Percentiles rank a stretch among this genome's conserved stretches.
These are phyloP conservation scores for Engraulis encrasicolus DNA, from an alignment of 2,113 vertebrate genomes.

Conservation along the genomic window DNA sequence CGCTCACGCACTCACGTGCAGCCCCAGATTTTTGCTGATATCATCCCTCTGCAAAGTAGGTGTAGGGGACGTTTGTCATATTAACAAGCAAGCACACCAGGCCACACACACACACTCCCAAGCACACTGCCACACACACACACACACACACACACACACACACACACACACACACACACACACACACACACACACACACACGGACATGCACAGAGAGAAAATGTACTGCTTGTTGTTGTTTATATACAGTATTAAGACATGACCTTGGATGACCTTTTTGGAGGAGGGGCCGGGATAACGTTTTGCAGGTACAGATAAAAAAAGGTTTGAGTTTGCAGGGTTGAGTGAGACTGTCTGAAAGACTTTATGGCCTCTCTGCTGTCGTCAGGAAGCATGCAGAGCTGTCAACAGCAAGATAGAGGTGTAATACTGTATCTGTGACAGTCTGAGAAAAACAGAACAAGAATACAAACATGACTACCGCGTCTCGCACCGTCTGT, in stretches of 20 bases:
- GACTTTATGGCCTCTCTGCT: not conserved
- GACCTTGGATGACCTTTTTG: not conserved
- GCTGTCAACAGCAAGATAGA: not conserved
- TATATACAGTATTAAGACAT: not conserved
- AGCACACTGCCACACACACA: not conserved
- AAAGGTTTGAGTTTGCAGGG: too few relatives aligned
- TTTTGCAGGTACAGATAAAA: too few relatives aligned
- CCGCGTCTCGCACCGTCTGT: not conserved
- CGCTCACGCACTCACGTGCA: not conserved
- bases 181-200: constrained; percentile 20
- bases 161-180: constrained; percentile 22
- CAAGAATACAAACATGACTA: not conserved
- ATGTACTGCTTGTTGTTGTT: not conserved
- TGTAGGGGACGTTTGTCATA: not conserved
- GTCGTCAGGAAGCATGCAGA: not conserved
- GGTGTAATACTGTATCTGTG: not conserved
- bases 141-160: not conserved
- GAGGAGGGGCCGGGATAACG: too few relatives aligned
- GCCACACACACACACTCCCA: not conserved
- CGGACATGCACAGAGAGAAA: not conserved
- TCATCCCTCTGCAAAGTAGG: not conserved
- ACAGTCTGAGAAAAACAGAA: not conserved
- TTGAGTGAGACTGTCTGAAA: not conserved
- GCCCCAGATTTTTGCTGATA: not conserved
- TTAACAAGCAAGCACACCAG: not conserved